Conservation (phyloP, 2,888 invertebrate genomes). For the Drosophila tripunctata region DNA sequence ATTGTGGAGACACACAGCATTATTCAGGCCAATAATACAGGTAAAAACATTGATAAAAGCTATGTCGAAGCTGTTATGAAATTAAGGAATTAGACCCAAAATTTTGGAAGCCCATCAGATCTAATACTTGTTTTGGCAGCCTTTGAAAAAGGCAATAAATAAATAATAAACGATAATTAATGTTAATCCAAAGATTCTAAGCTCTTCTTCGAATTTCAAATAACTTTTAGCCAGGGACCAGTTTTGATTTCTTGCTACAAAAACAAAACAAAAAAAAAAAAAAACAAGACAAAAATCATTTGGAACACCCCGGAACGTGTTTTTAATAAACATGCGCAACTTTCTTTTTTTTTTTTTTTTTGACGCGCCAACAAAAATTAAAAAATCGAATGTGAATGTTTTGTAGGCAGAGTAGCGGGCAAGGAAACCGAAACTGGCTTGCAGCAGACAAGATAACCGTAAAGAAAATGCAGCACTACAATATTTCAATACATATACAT, state of each 20-base stretch:
- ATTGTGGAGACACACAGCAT: too few relatives aligned
- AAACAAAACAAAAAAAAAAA: not conserved
- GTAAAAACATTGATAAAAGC: too few relatives aligned
- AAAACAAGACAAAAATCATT: conserved; percentile 36
- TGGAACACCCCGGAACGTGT: conserved; percentile 68
- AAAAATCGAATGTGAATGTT: conserved; percentile 24
- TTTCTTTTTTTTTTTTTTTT: conserved; percentile 74
- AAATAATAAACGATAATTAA: conserved; percentile 3
- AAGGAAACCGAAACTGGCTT: conserved; percentile 11
- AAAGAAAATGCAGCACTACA: conserved; percentile 4
- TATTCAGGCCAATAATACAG: too few relatives aligned
- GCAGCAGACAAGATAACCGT: not conserved
- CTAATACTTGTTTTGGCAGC: too few relatives aligned
- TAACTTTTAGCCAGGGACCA: conserved; percentile 1
- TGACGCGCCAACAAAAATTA: conserved; percentile 33
- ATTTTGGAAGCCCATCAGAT: too few relatives aligned
- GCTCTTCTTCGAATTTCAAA: not conserved
- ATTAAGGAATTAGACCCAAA: too few relatives aligned
- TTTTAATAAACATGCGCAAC: conserved; percentile 73
- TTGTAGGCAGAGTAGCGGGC: conserved; percentile 1
- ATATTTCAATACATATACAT: conserved; percentile 4
- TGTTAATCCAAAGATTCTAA: not conserved
- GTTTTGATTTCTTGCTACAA: conserved; percentile 8
- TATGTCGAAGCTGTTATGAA: too few relatives aligned
- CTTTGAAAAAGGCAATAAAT: too few relatives aligned